Evolutionary conservation across 2,888 invertebrate species (phyloP).

Genomic region (Allygus modestus): DNA sequence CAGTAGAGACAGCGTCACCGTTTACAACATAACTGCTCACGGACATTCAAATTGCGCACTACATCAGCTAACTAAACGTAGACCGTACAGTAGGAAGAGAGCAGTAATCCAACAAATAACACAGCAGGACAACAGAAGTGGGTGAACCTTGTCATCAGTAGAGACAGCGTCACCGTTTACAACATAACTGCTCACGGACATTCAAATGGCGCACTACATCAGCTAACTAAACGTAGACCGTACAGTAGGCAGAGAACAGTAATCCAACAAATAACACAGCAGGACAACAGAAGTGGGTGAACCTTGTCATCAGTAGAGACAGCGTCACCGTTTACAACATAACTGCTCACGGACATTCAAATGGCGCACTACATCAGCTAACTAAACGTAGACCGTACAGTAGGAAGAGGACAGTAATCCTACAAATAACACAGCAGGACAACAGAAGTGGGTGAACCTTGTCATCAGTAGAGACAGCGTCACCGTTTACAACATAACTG

Average conservation of each 20-base stretch:
- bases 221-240: neutral
- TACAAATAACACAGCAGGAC: conserved; percentile 9
- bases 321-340: conserved; percentile 31
- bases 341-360: conserved; percentile 2
- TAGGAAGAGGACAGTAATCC: neutral
- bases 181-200: neutral
- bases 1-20: neutral
- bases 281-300: conserved; percentile 19
- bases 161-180: conserved; percentile 31
- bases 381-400: neutral
- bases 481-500: conserved; percentile 27
- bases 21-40: conserved; percentile 4
- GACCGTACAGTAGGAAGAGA: neutral
- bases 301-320: conserved; percentile 16
- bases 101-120: neutral
- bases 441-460: conserved; percentile 12
- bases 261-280: neutral
- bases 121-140: conserved; percentile 13
- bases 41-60: neutral
- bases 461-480: conserved; percentile 24
- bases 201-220: neutral
- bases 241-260: neutral
- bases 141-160: conserved; percentile 10
- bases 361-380: neutral
- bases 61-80: neutral